Conservation (phyloP, 92 coral and sea anemone genomes). For the Meandrina meandrites region DNA sequence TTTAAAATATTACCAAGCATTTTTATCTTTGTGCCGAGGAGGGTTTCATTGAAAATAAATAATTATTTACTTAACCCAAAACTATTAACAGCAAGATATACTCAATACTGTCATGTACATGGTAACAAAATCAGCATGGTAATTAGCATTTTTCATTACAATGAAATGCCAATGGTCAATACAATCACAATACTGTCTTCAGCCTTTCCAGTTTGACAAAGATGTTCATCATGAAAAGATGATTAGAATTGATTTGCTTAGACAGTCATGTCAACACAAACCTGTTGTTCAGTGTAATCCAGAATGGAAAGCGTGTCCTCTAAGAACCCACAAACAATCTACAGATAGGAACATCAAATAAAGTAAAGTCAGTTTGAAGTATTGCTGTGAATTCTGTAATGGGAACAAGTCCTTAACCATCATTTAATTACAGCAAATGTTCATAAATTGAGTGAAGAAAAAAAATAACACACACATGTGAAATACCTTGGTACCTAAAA, state of each 20-base stretch:
- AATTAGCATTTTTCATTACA: too few relatives aligned
- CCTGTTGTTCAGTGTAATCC: conserved; percentile 86
- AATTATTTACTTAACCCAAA: not conserved
- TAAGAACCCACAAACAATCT: conserved; percentile 62
- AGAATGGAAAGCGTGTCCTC: conserved; percentile 56
- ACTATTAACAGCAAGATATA: not conserved
- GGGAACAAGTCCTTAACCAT: too few relatives aligned
- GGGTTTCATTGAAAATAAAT: not conserved
- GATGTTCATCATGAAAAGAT: not conserved
- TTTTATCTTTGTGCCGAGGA: not conserved
- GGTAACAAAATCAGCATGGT: not conserved
- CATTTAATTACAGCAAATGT: not conserved
- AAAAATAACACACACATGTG: not conserved
- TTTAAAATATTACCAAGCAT: too few relatives aligned
- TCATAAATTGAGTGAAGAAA: too few relatives aligned
- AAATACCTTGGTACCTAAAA: too few relatives aligned
- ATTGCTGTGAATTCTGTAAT: not conserved
- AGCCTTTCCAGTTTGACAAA: not conserved
- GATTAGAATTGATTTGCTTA: not conserved
- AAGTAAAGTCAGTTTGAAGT: not conserved
- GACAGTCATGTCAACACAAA: conserved; percentile 6
- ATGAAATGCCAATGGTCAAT: too few relatives aligned
- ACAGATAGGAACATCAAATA: conserved; percentile 4
- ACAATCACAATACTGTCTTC: too few relatives aligned
- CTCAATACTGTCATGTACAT: not conserved